A percentile compares a stretch with the other conserved stretches of the same genome.
Evolutionary conservation across 2,113 vertebrate species (phyloP).

Genomic region (Notechis scutatus): DNA sequence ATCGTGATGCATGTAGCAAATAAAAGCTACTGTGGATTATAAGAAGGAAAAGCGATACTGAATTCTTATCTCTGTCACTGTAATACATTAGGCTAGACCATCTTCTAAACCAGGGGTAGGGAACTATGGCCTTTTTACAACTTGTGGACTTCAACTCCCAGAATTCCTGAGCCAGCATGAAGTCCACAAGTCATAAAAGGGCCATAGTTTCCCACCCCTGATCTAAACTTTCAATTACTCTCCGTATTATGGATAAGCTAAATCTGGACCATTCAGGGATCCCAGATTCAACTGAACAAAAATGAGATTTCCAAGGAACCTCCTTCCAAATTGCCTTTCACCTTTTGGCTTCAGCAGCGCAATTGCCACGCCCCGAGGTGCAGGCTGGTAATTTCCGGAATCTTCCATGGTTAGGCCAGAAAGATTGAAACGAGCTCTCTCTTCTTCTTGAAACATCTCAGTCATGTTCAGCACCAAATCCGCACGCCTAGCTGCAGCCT

Average conservation of each 20-base stretch:
- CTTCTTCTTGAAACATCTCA: background rate
- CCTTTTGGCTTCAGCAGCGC: slow-evolving; percentile 18
- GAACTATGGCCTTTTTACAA: no score
- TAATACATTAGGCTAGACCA: background rate
- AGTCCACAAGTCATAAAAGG: background rate
- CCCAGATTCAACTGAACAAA: background rate
- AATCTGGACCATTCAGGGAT: background rate
- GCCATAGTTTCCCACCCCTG: no score
- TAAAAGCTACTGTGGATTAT: background rate
- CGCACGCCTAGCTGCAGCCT: background rate
- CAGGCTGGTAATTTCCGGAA: background rate
- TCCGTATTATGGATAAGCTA: background rate
- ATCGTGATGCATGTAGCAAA: background rate
- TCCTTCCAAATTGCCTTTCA: background rate
- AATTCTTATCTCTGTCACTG: background rate
- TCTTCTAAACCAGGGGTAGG: no score
- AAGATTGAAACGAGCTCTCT: background rate
- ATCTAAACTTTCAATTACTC: background rate
- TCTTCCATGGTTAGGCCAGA: background rate
- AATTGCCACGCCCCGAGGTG: background rate
- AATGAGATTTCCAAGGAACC: background rate
- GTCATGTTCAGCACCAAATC: background rate
- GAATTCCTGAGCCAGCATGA: background rate
- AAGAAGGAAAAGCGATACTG: background rate
- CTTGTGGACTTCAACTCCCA: no score